A percentile compares a stretch with the other conserved stretches of the same genome.
Evolutionary conservation across 2,113 vertebrate species (phyloP).

Genomic region (Bos javanicus): DNA sequence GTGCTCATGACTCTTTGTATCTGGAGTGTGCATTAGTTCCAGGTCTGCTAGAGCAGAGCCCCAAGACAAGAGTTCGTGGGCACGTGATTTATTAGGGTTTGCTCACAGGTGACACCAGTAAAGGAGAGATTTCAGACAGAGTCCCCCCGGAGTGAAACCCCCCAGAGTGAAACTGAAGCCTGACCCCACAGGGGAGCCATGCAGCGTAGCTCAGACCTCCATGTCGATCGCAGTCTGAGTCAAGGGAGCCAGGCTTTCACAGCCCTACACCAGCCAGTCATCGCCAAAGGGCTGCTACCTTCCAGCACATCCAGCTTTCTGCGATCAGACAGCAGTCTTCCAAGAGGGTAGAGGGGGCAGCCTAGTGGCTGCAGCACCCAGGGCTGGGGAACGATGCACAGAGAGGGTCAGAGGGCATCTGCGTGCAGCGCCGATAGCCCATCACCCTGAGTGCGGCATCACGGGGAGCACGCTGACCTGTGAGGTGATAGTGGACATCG

Average conservation of each 20-base stretch:
- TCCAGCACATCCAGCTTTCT: neutral
- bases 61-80: neutral
- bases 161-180: neutral
- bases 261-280: neutral
- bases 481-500: neutral
- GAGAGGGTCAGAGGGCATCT: neutral
- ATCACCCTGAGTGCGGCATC: neutral
- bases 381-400: accelerated
- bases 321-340: neutral
- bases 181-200: neutral
- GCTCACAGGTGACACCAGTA: neutral
- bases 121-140: neutral
- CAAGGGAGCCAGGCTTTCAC: neutral
- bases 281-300: accelerated
- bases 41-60: neutral
- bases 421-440: accelerated
- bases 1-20: neutral
- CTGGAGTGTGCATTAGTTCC: accelerated
- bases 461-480: neutral
- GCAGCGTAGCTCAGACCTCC: neutral
- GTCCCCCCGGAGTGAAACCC: neutral
- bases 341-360: neutral
- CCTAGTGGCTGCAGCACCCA: neutral
- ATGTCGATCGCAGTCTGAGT: neutral
- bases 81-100: neutral